Conservation (phyloP, 1,140 invertebrate genomes). For the Elymnias hypermnestra region DNA sequence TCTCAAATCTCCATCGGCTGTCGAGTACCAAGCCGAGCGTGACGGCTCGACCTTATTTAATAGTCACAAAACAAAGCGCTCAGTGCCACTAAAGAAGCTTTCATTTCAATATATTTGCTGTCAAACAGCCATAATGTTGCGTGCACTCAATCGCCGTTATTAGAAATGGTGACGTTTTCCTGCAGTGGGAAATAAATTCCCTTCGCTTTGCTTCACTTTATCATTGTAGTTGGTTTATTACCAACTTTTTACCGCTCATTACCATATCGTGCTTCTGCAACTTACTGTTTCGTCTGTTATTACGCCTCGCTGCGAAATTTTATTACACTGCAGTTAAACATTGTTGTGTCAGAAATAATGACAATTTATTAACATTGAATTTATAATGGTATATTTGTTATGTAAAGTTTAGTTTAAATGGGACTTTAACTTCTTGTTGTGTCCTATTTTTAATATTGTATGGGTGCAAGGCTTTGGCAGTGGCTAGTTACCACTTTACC, state of each 20-base stretch:
- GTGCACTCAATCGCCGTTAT: conserved; percentile 18
- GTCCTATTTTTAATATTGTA: too few relatives aligned
- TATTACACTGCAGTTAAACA: conserved; percentile 15
- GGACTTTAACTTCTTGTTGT: too few relatives aligned
- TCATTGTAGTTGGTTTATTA: conserved; percentile 21
- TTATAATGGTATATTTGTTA: too few relatives aligned
- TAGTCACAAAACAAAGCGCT: too few relatives aligned
- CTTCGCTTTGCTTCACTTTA: conserved; percentile 21
- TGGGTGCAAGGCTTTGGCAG: too few relatives aligned
- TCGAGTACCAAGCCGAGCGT: too few relatives aligned
- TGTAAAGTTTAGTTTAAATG: too few relatives aligned
- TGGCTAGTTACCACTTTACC: too few relatives aligned
- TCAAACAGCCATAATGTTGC: conserved; percentile 5
- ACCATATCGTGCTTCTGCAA: conserved; percentile 17
- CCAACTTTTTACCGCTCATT: conserved; percentile 23
- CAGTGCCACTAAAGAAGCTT: too few relatives aligned
- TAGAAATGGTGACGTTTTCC: conserved; percentile 14
- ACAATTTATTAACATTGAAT: conserved; percentile 20
- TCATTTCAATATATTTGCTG: too few relatives aligned
- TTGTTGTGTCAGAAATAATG: conserved; percentile 19
- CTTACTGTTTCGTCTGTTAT: conserved; percentile 18
- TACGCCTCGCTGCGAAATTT: conserved; percentile 19
- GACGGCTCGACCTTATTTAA: too few relatives aligned
- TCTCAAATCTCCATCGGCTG: too few relatives aligned
- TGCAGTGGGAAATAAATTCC: conserved; percentile 17